Conservation (phyloP, 2,888 invertebrate genomes). For the Heliothis peltigera region DNA sequence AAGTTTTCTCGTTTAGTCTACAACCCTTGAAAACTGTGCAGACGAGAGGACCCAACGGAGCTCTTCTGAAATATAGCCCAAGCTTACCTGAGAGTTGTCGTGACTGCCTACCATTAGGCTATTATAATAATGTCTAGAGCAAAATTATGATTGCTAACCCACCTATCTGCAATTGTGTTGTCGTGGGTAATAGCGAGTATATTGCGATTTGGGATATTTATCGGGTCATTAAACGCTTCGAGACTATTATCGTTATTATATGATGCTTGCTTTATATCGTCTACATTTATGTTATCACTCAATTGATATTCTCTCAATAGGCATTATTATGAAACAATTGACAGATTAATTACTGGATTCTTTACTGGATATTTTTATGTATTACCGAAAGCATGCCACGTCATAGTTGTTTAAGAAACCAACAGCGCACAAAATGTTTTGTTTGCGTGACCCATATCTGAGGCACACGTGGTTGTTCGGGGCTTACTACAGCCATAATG, state of each 20-base stretch:
- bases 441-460: conserved; percentile 29
- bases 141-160: conserved; percentile 40
- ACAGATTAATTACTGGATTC: neutral
- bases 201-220: conserved; percentile 29
- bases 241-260: neutral
- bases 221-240: neutral
- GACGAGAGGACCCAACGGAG: conserved; percentile 23
- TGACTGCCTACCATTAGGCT: conserved; percentile 50
- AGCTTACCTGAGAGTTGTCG: conserved; percentile 39
- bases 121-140: conserved; percentile 36
- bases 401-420: conserved; percentile 16
- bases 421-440: conserved; percentile 24
- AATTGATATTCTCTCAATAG: too few species aligned
- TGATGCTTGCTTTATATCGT: neutral
- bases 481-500: conserved; percentile 15
- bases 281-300: neutral
- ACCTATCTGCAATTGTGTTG: conserved; percentile 41
- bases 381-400: conserved; percentile 5
- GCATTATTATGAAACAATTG: neutral
- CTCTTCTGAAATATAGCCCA: conserved; percentile 51
- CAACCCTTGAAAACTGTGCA: conserved; percentile 34
- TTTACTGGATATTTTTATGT: neutral
- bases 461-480: conserved; percentile 16
- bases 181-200: conserved; percentile 29
- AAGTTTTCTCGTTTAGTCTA: conserved; percentile 48